Conservation (phyloP, 2,113 vertebrate genomes). For the Balaeniceps rex region DNA sequence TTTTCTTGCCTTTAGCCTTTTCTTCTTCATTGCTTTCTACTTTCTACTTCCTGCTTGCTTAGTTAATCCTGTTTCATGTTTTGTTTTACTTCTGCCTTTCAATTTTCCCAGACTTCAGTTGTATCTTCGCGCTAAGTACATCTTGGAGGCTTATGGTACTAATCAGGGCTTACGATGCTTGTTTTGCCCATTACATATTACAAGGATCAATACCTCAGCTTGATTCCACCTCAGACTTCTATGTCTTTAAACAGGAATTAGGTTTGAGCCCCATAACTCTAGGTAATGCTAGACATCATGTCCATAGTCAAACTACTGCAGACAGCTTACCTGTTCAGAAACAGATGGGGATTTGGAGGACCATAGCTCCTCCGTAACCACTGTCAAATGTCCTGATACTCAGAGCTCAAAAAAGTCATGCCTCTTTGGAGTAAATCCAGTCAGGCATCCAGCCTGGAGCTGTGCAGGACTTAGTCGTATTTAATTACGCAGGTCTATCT, state of each 20-base stretch:
- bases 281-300: conserved; percentile 19
- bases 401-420: background rate
- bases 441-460: background rate
- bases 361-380: background rate
- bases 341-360: background rate
- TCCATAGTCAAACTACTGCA: conserved; percentile 11
- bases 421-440: background rate
- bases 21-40: background rate
- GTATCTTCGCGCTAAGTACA: background rate
- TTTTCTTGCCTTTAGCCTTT: background rate
- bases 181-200: conserved; percentile 8
- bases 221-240: conserved; percentile 19
- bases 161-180: background rate
- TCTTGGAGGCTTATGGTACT: background rate
- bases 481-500: background rate
- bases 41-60: background rate
- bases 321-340: background rate
- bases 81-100: background rate
- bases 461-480: background rate
- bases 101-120: background rate
- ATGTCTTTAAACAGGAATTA: conserved; percentile 36
- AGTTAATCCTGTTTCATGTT: background rate
- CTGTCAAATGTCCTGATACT: background rate
- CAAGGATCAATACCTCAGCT: conserved; percentile 14
- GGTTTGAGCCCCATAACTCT: conserved; percentile 15